phyloP scores from a whole-genome alignment of 1,140 invertebrate species.

The Lasioglossum albipes region DNA sequence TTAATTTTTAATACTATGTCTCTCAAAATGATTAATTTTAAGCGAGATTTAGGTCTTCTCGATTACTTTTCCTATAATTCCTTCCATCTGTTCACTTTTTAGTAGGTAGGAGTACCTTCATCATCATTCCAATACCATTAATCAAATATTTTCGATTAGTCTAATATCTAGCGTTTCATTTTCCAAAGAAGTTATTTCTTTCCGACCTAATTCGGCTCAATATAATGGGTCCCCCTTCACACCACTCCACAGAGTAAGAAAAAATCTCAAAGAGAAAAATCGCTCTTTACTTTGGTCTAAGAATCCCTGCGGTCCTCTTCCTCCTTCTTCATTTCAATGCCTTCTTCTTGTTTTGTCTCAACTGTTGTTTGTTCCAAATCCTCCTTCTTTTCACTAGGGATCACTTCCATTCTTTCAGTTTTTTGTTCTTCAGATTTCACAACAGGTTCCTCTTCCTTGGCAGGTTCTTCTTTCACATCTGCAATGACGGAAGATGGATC shows the following conservation, averaged over 20 bases:
- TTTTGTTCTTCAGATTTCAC: constrained; percentile 25
- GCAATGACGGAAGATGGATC: constrained; percentile 10
- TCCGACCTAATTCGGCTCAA: constrained; percentile 1
- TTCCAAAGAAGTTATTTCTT: constrained; percentile 1
- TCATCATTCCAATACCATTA: constrained; percentile 3
- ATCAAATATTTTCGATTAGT: constrained; percentile 7
- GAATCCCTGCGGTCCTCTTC: constrained; percentile 49
- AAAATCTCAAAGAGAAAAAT: constrained; percentile 46
- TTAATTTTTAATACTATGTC: constrained; percentile 5
- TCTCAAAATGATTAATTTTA: background rate
- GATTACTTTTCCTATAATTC: constrained; percentile 3
- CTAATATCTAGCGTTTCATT: constrained; percentile 14
- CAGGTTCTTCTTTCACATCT: constrained; percentile 21
- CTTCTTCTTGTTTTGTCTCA: constrained; percentile 12
- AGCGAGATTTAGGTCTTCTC: background rate
- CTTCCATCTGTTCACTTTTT: background rate
- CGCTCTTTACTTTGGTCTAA: constrained; percentile 51
- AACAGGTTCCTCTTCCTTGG: constrained; percentile 10
- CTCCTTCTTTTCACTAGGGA: constrained; percentile 14
- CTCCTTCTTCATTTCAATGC: constrained; percentile 24
- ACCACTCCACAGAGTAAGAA: constrained; percentile 47
- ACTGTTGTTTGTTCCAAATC: constrained; percentile 7
- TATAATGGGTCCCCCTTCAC: constrained; percentile 38
- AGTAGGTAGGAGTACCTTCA: background rate
- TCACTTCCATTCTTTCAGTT: constrained; percentile 17